Evolutionary conservation across 2,113 vertebrate species (phyloP).

Genomic region (Phyllostomus hastatus): DNA sequence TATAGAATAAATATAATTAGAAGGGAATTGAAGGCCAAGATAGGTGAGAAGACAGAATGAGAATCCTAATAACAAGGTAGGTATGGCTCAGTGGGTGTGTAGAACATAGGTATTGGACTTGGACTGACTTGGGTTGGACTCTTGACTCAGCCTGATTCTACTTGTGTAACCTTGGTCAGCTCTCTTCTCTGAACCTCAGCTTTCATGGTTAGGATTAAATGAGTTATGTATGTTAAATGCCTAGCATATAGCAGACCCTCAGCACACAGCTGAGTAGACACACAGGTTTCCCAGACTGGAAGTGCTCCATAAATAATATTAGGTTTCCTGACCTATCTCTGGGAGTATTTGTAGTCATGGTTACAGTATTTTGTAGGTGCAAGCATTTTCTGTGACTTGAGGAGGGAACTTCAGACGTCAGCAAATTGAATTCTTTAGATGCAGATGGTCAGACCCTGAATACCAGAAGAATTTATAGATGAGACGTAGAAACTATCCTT

Average conservation of each 20-base stretch:
- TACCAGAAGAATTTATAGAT: background rate
- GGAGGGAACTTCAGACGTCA: background rate
- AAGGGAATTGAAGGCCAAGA: background rate
- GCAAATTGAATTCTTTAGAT: background rate
- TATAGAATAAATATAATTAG: background rate
- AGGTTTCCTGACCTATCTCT: constrained; percentile 12
- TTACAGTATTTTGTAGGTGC: background rate
- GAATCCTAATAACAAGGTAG: background rate
- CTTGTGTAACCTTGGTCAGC: background rate
- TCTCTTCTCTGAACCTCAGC: background rate
- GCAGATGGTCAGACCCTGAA: background rate
- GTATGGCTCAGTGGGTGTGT: background rate
- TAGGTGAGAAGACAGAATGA: background rate
- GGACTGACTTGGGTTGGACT: background rate
- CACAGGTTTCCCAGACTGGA: background rate
- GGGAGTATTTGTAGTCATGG: constrained; percentile 14
- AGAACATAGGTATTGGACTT: background rate
- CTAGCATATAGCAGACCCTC: background rate
- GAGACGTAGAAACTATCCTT: background rate
- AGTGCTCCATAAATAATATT: constrained; percentile 20
- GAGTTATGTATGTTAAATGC: background rate
- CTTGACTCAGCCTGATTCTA: background rate
- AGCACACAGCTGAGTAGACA: background rate
- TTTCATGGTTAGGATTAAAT: constrained; percentile 10
- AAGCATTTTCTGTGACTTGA: background rate